Evolutionary conservation across 2,113 vertebrate species (phyloP).

Genomic region (Xenopus borealis): DNA sequence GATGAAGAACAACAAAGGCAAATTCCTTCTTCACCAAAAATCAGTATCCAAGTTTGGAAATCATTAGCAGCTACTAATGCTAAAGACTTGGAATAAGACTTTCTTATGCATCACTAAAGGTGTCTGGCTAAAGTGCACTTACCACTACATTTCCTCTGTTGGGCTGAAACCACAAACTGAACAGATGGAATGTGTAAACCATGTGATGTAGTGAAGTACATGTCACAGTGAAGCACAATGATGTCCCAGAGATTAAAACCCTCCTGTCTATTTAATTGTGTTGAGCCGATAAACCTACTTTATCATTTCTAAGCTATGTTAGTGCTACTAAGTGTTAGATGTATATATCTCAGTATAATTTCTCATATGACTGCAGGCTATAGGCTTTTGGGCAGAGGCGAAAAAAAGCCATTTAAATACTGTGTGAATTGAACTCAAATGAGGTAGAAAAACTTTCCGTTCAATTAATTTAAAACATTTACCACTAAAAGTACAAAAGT

Average conservation of each 20-base stretch:
- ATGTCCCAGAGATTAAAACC: constrained; percentile 16
- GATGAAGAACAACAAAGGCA: no score
- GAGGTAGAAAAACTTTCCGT: not conserved
- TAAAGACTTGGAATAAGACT: no score
- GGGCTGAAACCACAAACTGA: constrained; percentile 55
- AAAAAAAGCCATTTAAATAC: not conserved
- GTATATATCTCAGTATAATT: not conserved
- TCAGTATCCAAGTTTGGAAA: no score
- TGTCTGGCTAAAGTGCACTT: constrained; percentile 53
- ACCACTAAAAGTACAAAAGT: not conserved
- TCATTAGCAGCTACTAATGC: no score
- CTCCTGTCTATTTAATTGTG: constrained; percentile 4
- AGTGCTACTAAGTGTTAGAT: not conserved
- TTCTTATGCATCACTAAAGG: constrained; percentile 31
- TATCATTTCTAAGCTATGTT: constrained; percentile 11
- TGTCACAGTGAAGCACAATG: constrained; percentile 17
- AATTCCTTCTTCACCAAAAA: no score
- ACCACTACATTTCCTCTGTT: constrained; percentile 61
- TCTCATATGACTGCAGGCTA: not conserved
- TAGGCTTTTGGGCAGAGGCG: not conserved
- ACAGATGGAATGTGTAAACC: constrained; percentile 61
- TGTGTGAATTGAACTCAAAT: not conserved
- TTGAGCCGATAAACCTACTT: constrained; percentile 13
- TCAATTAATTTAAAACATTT: not conserved
- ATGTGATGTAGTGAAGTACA: constrained; percentile 29